Base-by-base conservation (phyloP, 92 coral and sea anemone species). In the Parazoanthus darwini region DNA sequence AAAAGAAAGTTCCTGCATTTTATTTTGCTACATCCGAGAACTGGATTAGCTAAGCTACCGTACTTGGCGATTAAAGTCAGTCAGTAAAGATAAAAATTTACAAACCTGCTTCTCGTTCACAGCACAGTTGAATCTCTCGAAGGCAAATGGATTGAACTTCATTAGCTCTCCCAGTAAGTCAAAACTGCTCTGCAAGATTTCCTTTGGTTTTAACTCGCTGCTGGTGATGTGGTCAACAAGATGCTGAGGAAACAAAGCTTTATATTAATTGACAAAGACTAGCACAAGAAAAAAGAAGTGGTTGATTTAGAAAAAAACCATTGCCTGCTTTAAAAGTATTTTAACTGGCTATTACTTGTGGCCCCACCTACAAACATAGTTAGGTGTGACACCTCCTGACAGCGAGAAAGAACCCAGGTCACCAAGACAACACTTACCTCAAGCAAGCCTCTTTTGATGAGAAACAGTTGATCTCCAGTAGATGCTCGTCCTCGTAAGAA, bases 401-500 rank as follows among this genome's bases (percentile, higher is more conserved):
- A 15, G 67, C 16, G 59, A 16, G 5, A 26, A 15, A 81, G 23
- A 8, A 56, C 38, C 39, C 6, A 44, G 35, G 26, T 38, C 54
- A 65, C 48, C 77, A 38, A 70, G 16, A 11, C 18, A 67, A 36
- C 29, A 77, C 88, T 25, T 83, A 95, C 98, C 96, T 97, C 94
- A 56, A 97, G 85, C 22, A 97, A 97, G 44, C 99, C 98, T 84
- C 99, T 90, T 79, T 97, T 97, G 93, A 95, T 96, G 10, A 97
- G 95, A 65, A 97, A 97, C 85, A 97, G 81, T 89, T 97, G 99
- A 46, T 97, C 96, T 20, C 98, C 99, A 77, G 92, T 90, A 22
- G 99, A 97, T 0, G 99, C 97, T 82, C 96, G 90, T 18, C 99
- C 99, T 29, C 99, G 93, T 6, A 97, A 91, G 93, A 97, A 97